Percentiles rank a stretch among this genome's conserved stretches.
phyloP scores from a whole-genome alignment of 2,888 invertebrate genomes.

The Theretra japonica region DNA sequence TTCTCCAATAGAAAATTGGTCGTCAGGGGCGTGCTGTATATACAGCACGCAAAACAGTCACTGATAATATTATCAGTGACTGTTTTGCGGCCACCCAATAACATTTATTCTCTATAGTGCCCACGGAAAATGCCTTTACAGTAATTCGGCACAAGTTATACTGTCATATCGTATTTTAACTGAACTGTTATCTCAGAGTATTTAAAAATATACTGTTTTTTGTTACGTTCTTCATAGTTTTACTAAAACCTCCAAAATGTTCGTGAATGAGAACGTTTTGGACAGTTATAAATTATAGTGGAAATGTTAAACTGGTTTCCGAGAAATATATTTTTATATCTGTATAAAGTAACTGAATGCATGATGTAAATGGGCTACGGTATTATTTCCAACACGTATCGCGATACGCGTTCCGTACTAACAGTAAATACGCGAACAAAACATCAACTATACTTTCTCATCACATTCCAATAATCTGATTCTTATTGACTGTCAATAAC shows the following conservation, averaged over 20 bases:
- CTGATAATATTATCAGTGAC: not conserved
- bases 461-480: not conserved
- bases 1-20: too few relatives aligned
- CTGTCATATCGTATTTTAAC: too few relatives aligned
- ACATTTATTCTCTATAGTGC: not conserved
- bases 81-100: not conserved
- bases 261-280: not conserved
- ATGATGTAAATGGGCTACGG: conserved; percentile 7
- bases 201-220: too few relatives aligned
- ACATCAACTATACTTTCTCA: conserved; percentile 12
- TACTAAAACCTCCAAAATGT: not conserved
- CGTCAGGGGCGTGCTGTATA: not conserved
- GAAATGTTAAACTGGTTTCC: not conserved
- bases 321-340: not conserved
- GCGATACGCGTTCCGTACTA: conserved; percentile 14
- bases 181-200: too few relatives aligned
- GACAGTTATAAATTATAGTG: not conserved
- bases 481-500: not conserved
- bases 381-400: conserved; percentile 10
- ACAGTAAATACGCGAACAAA: conserved; percentile 12
- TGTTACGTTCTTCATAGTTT: not conserved
- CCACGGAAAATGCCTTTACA: too few relatives aligned
- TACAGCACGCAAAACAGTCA: too few relatives aligned
- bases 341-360: conserved; percentile 10
- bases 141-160: too few relatives aligned